Evolutionary conservation across 1,140 invertebrate species (phyloP).

Genomic region (Drosophila littoralis): DNA sequence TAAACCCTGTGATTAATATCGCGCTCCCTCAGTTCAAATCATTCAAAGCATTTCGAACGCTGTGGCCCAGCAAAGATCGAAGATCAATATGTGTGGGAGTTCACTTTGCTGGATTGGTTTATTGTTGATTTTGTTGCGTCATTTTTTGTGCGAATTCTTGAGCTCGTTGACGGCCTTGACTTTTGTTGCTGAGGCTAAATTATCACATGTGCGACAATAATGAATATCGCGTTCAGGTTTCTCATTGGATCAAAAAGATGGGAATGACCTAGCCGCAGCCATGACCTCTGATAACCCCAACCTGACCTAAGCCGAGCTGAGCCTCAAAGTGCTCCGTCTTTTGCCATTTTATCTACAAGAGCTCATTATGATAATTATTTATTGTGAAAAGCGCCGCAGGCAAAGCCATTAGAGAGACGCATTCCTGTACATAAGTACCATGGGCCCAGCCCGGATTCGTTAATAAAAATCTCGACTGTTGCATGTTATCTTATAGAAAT

Average conservation of each 20-base stretch:
- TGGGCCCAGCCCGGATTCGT: not conserved
- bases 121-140: slow-evolving; percentile 43
- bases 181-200: slow-evolving; percentile 29
- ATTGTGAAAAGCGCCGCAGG: slow-evolving; percentile 40
- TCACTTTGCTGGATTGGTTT: slow-evolving; percentile 33
- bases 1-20: slow-evolving; percentile 33
- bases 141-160: slow-evolving; percentile 33
- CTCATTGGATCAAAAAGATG: not conserved
- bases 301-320: slow-evolving; percentile 36
- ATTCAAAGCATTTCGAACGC: too few species aligned
- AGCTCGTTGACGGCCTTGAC: slow-evolving; percentile 32
- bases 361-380: slow-evolving; percentile 52
- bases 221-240: slow-evolving; percentile 1
- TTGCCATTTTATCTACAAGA: slow-evolving; percentile 24
- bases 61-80: too few species aligned
- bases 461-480: not conserved
- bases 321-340: slow-evolving; percentile 16
- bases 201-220: slow-evolving; percentile 34
- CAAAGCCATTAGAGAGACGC: slow-evolving; percentile 40
- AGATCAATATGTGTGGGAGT: slow-evolving; percentile 18
- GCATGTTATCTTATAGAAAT: slow-evolving; percentile 41
- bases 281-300: slow-evolving; percentile 48
- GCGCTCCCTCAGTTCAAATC: not conserved
- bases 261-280: slow-evolving; percentile 46
- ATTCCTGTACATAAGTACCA: not conserved